Evolutionary conservation across 2,113 vertebrate genomes (phyloP).

Genomic region (Carlito syrichta): DNA sequence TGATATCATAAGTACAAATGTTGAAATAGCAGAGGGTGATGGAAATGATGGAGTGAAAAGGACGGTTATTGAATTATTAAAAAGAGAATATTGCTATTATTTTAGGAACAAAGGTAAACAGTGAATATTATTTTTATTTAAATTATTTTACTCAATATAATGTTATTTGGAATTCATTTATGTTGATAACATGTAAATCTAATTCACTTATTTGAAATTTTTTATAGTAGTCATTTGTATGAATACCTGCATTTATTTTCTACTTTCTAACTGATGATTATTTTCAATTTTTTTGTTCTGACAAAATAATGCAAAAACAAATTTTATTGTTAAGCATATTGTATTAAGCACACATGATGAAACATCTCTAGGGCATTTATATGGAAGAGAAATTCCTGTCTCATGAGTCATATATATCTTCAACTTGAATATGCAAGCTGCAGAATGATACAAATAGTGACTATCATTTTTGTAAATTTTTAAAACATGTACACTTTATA

Average conservation of each 20-base stretch:
- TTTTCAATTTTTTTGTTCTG: neutral
- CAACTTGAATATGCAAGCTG: neutral
- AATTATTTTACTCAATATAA: neutral
- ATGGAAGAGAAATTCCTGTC: neutral
- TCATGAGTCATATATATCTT: neutral
- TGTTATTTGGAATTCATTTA: neutral
- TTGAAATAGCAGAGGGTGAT: neutral
- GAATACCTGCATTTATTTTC: neutral
- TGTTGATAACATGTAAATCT: neutral
- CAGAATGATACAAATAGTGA: neutral
- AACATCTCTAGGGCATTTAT: neutral
- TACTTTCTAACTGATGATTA: neutral
- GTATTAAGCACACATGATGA: neutral
- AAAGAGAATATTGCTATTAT: neutral
- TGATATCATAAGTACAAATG: neutral
- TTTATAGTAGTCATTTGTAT: neutral
- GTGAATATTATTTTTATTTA: neutral
- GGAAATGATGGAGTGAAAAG: neutral
- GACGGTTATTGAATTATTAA: neutral
- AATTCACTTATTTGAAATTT: neutral
- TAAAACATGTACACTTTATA: neutral
- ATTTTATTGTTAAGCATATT: slow-evolving; percentile 6
- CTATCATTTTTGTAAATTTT: neutral
- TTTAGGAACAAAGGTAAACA: neutral
- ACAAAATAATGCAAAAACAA: neutral